Percentiles rank a stretch among this genome's conserved stretches.
phyloP scores from a whole-genome alignment of 2,888 invertebrate genomes.

The Neelides folsomi region DNA sequence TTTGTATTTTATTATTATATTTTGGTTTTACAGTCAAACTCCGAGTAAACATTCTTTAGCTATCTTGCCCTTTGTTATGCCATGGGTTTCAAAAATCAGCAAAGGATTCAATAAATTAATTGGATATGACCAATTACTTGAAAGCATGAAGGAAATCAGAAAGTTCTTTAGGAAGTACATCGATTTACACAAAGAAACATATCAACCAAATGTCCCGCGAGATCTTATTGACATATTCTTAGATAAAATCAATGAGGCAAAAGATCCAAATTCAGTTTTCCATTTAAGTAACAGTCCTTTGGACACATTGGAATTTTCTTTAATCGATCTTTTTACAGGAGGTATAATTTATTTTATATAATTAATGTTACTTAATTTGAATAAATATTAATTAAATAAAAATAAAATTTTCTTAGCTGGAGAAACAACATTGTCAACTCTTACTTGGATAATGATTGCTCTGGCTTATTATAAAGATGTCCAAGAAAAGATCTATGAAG shows the following conservation, averaged over 20 bases:
- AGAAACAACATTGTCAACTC: neutral
- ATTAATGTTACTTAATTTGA: neutral
- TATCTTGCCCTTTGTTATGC: too few species aligned
- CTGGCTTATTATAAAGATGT: neutral
- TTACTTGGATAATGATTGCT: neutral
- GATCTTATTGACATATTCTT: constrained; percentile 4
- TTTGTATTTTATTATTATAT: too few species aligned
- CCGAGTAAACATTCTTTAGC: too few species aligned
- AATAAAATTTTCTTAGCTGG: neutral
- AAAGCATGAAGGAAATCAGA: too few species aligned
- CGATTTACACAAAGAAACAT: neutral
- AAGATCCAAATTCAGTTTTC: constrained; percentile 1
- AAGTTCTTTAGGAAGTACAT: neutral
- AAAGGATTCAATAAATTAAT: neutral
- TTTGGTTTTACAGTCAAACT: too few species aligned
- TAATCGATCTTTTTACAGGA: neutral
- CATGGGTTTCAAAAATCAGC: too few species aligned
- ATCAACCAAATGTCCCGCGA: neutral
- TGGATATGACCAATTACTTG: neutral
- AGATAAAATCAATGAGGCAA: neutral
- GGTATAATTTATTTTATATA: neutral
- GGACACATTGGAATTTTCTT: neutral
- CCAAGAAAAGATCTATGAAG: constrained; percentile 1
- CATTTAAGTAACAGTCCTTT: too few species aligned
- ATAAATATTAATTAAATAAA: neutral